Base-by-base conservation (phyloP, 2,888 invertebrate species). In the Candidula unifasciata region DNA sequence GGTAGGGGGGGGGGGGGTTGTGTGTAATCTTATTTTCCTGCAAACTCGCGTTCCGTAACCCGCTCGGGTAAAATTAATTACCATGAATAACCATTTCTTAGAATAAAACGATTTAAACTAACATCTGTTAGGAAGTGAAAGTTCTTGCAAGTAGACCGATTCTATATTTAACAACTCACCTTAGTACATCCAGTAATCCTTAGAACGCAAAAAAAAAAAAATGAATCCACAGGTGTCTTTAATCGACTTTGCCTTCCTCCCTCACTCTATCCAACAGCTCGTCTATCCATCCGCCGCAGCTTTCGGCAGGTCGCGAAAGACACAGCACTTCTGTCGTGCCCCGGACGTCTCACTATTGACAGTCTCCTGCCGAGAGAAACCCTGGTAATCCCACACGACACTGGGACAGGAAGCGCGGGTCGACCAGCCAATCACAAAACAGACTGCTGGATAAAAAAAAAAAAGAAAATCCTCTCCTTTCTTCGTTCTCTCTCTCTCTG, bases 361-460 rank as follows among this genome's bases (percentile, higher is more conserved):
- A 73, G 73, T 73, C 27, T 52, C 57, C 57, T 73, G 81, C 73
- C 16, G 30, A n/a, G 60, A 73, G 60, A n/a, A 60, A 73, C 73
- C 35, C 37, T 0, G 60, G n/a, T 81, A 73, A 81, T 71, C 81
- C 57, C 73, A 57, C 77, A 57, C 57, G 77, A 66, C 82, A 44
- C 82, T 54, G 82, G 77, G 77, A 83, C 77, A 77, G 77, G 82
- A 77, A 83, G 69, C 64, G 66, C 68, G 76, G 57, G 77, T 66
- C 68, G 27, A 27, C 35, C 81, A 73, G 71, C 81, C 81, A 81
- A 81, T 81, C 81, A 60, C 8, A 52, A 52, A 66, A 80, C 80
- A 33, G 68, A 44, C 52, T 37, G 27, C 30, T 16, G n/a, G n/a
- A n/a, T n/a, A n/a, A n/a, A n/a, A n/a, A n/a, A n/a, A n/a, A n/a